These are phyloP conservation scores for Oligia fasciuncula DNA, from an alignment of 2,888 invertebrate genomes.

Conservation along the genomic window DNA sequence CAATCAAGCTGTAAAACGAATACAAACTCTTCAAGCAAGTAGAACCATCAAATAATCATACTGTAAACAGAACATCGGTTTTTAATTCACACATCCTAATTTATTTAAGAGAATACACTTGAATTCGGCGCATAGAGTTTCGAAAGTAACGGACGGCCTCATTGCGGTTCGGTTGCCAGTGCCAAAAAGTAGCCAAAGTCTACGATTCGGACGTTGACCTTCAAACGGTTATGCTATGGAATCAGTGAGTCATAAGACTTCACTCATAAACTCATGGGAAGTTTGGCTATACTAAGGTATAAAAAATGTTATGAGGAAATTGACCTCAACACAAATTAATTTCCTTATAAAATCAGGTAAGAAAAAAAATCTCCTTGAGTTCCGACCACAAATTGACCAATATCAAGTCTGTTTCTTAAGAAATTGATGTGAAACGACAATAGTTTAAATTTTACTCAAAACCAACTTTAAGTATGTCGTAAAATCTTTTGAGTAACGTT, in stretches of 20 bases:
- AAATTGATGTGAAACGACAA: conserved; percentile 33
- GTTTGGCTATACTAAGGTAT: conserved; percentile 22
- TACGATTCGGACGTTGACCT: conserved; percentile 69
- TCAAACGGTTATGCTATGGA: conserved; percentile 59
- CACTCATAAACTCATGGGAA: conserved; percentile 36
- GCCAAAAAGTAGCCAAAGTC: conserved; percentile 70
- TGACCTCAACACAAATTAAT: conserved; percentile 51
- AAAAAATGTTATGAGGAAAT: conserved; percentile 29
- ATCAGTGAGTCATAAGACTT: conserved; percentile 60
- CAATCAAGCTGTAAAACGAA: background rate
- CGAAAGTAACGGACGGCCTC: conserved; percentile 71
- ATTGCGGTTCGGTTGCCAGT: conserved; percentile 54
- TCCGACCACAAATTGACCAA: conserved; percentile 57
- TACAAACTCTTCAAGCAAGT: background rate
- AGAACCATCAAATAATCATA: background rate
- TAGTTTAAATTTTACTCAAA: conserved; percentile 8
- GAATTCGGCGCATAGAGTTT: conserved; percentile 40
- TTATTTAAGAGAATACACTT: conserved; percentile 33
- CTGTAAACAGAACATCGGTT: background rate
- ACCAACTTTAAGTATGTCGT: background rate
- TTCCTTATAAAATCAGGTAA: conserved; percentile 50
- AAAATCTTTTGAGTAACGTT: background rate
- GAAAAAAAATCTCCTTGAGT: conserved; percentile 15
- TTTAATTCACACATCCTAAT: conserved; percentile 45
- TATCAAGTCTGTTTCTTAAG: conserved; percentile 45